Evolutionary conservation across 2,797 vertebrate genomes (phyloP), one percentile per base, ranked within the genome.

Genomic region (Pangasius larnaudii): DNA sequence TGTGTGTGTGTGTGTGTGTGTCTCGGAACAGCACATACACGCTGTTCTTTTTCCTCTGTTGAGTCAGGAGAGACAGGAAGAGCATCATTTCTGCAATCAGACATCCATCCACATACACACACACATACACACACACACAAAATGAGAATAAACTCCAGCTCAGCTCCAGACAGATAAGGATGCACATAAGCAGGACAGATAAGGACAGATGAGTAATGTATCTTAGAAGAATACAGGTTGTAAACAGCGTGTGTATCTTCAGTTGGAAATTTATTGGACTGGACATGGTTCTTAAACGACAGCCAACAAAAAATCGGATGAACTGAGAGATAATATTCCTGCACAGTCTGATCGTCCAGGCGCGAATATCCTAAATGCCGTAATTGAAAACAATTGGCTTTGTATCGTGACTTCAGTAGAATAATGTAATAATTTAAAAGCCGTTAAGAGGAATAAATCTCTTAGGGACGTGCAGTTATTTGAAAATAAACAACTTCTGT

Each of bases 61-160:
- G 36, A 22, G 13, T 63, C 36, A 81, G 58, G 22, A 81, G 53
- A 24, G 53, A 80, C 19, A 24, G 53, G 33, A 81, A 81, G 53
- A 36, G 53, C 77, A 79, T 79, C 18, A 22, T 79, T 79, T 79
- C 77, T 58, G 77, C 77, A 56, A 79, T 58, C 77, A 78, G 75
- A 53, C 30, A 58, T 79, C 30, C 77, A 79, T 58, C 77, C 11
- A 22, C 22, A 36, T 19, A 22, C 30, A 11, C 22, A 77, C n/a
- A 58, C 18, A 58, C 51, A 79, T 46, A 78, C 10, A 24, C 24
- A 16, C 24, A 8, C 36, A 7, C 51, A 11, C 53, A 11, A 3
- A 53, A 77, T 7, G n/a, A 33, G 30, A 53, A 78, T 78, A 53
- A 53, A 30, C 74, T 53, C 75, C n/a, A 53, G n/a, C 16, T 78